These are phyloP conservation scores for Macroglossus sobrinus DNA, from an alignment of 2,113 vertebrate genomes.

Conservation along the genomic window DNA sequence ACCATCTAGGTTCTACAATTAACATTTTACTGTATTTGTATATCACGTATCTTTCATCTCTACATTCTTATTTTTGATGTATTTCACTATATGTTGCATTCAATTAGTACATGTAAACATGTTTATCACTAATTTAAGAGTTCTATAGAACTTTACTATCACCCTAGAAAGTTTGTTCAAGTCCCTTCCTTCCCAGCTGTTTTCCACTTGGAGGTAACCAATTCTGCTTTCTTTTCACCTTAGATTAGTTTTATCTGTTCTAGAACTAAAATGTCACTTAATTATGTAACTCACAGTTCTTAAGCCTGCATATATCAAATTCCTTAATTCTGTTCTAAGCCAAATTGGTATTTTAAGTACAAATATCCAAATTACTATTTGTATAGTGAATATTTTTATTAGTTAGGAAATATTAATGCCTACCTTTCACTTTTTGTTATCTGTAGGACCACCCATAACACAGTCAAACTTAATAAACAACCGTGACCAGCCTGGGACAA, in stretches of 20 bases:
- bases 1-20: neutral
- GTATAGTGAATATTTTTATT: neutral
- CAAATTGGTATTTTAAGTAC: neutral
- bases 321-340: neutral
- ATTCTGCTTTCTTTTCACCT: neutral
- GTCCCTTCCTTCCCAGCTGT: neutral
- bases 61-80: neutral
- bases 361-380: neutral
- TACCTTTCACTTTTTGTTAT: conserved; percentile 76
- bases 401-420: neutral
- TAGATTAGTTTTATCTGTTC: neutral
- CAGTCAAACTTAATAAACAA: conserved; percentile 90
- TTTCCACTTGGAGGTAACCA: neutral
- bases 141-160: neutral
- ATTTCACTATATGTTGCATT: neutral
- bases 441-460: conserved; percentile 91
- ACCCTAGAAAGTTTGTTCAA: neutral
- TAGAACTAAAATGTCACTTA: conserved; percentile 32
- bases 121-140: neutral
- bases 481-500: conserved; percentile 91
- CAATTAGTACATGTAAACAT: neutral
- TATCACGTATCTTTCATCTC: neutral
- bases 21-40: neutral
- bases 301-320: neutral
- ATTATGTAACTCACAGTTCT: neutral